Percentiles rank a stretch among this genome's conserved stretches.
Evolutionary conservation across 92 coral and sea anemone species (phyloP).

Genomic region (Chrysogorgia sp.): DNA sequence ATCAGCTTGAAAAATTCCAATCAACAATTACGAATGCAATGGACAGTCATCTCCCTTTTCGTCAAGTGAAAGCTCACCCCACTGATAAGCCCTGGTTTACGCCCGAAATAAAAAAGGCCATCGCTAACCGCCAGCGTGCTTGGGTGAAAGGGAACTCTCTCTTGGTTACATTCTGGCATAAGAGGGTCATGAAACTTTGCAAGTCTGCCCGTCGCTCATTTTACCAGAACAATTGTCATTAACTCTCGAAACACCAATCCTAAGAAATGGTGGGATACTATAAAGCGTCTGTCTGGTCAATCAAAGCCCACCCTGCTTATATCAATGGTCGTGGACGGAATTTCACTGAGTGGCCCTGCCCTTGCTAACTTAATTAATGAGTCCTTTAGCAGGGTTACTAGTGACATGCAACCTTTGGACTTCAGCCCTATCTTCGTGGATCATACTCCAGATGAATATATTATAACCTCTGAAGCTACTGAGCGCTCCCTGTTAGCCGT

Average conservation of each 20-base stretch:
- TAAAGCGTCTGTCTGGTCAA: conserved; percentile 50
- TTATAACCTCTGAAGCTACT: conserved; percentile 38
- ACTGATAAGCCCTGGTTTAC: conserved; percentile 63
- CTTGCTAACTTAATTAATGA: conserved; percentile 48
- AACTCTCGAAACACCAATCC: conserved; percentile 24
- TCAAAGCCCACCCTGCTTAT: conserved; percentile 33
- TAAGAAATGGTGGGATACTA: conserved; percentile 64
- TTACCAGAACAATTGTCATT: conserved; percentile 28
- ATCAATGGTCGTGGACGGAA: conserved; percentile 28
- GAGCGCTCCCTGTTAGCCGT: conserved; percentile 43
- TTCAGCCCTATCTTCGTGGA: conserved; percentile 21
- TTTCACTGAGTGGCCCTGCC: conserved; percentile 27
- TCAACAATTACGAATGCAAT: not conserved
- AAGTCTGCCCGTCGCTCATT: conserved; percentile 41
- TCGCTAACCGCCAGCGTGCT: conserved; percentile 41
- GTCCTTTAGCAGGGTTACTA: conserved; percentile 43
- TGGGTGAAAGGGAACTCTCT: too few species aligned
- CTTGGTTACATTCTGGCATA: too few species aligned
- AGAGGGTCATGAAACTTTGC: conserved; percentile 54
- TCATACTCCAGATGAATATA: conserved; percentile 16
- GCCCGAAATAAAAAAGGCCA: conserved; percentile 46
- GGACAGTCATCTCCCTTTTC: too few species aligned
- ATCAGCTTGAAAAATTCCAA: not conserved
- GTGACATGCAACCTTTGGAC: conserved; percentile 45
- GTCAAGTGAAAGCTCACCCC: conserved; percentile 53